These are phyloP conservation scores for Mirza zaza DNA, from an alignment of 2,113 vertebrate species.

Conservation along the genomic window DNA sequence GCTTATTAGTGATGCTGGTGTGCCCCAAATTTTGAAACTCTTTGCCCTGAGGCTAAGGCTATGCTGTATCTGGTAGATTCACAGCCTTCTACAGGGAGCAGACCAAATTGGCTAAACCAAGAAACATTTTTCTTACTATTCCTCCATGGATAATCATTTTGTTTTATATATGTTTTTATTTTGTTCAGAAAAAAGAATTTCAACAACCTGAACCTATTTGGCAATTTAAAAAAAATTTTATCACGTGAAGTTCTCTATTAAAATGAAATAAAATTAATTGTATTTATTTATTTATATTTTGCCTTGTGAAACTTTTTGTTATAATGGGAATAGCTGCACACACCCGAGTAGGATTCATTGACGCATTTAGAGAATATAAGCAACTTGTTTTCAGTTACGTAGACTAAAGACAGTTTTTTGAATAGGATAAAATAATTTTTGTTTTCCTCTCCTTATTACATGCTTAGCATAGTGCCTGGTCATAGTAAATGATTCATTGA, in stretches of 20 bases:
- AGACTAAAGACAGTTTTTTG: background rate
- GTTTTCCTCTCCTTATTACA: background rate
- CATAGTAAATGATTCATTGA: background rate
- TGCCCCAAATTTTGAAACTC: background rate
- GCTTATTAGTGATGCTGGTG: background rate
- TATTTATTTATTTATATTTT: background rate
- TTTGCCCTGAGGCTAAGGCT: background rate
- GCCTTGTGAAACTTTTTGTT: background rate
- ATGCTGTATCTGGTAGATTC: background rate
- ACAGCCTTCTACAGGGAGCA: background rate
- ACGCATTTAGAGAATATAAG: background rate
- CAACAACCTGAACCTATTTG: background rate
- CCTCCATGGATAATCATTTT: background rate
- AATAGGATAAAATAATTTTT: background rate
- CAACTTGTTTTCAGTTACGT: background rate
- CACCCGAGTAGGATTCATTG: background rate
- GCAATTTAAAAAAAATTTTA: background rate
- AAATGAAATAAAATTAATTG: slow-evolving; percentile 24
- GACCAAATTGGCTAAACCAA: background rate
- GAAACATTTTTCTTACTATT: background rate
- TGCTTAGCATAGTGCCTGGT: background rate
- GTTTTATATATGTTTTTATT: background rate
- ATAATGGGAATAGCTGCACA: background rate
- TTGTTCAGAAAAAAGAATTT: background rate
- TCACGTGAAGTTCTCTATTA: background rate